A percentile compares a stretch with the other conserved stretches of the same genome.
phyloP scores from a whole-genome alignment of 2,797 vertebrate species.

The Lophius americanus region DNA sequence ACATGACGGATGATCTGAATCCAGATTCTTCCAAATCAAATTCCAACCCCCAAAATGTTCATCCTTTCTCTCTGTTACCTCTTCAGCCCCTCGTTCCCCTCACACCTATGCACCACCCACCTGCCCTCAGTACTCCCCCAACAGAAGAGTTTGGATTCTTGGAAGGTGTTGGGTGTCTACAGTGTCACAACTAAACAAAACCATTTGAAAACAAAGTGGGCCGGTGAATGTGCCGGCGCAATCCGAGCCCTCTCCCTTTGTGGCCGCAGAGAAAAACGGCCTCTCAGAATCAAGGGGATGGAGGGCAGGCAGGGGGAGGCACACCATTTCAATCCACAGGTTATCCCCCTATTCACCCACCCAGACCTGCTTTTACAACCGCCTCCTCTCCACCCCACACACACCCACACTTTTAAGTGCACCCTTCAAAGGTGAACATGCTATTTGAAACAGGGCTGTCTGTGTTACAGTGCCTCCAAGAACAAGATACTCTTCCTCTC shows the following conservation, averaged over 20 bases:
- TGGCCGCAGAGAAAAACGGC: constrained; percentile 80
- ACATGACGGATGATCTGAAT: constrained; percentile 32
- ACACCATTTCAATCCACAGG: constrained; percentile 80
- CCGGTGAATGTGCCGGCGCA: constrained; percentile 83
- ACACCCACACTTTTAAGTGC: constrained; percentile 75
- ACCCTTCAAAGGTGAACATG: constrained; percentile 82
- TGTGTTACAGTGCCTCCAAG: constrained; percentile 67
- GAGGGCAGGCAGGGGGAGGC: constrained; percentile 68
- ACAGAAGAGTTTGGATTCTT: constrained; percentile 80
- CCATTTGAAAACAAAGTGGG: constrained; percentile 90
- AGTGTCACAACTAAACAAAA: constrained; percentile 90
- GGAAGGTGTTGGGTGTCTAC: constrained; percentile 88
- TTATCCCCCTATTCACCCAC: constrained; percentile 62
- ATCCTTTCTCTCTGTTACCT: constrained; percentile 16
- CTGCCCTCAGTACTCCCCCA: constrained; percentile 70
- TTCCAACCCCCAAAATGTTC: constrained; percentile 20
- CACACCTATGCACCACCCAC: constrained; percentile 61
- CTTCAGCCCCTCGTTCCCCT: constrained; percentile 33
- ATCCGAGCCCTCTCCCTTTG: constrained; percentile 80
- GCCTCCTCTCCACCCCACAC: constrained; percentile 53
- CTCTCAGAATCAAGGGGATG: constrained; percentile 77
- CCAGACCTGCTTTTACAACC: constrained; percentile 51
- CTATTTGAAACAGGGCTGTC: constrained; percentile 73
- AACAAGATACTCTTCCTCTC: constrained; percentile 38
- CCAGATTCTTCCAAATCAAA: constrained; percentile 12